Evolutionary conservation across 2,113 vertebrate species (phyloP), one percentile per base, ranked within the genome.

Genomic region (Dicentrarchus labrax): DNA sequence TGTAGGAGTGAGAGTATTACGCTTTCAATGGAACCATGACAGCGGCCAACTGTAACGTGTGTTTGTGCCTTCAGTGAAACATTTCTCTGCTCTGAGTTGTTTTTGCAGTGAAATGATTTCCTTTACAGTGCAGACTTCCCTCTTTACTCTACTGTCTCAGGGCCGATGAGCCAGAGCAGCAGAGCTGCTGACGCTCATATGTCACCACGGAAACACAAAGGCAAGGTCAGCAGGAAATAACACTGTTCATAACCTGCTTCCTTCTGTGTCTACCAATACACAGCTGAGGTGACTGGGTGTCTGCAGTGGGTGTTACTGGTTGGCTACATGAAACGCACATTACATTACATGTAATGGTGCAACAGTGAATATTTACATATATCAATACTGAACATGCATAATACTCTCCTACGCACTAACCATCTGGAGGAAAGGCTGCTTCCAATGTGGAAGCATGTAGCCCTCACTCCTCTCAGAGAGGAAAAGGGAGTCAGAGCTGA

Each of bases 21-120:
- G 2, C 17, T n/a, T 12, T 47, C 22, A 22, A 4, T 4, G 59
- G 54, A 72, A 72, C 54, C 71, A 7, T 12, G 38, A 72, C 54
- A 30, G 41, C 54, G 47, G 41, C n/a, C 61, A n/a, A 6, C 61
- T 41, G 61, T 10, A 19, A 19, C 21, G 22, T 47, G 12, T 47
- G 9, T 72, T 43, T 43, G 9, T 70, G 67, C 69, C 69, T 56
- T 38, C 38, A 17, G 30, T 70, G 48, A 39, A 53, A 53, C 30
- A 39, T 39, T n/a, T 72, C 54, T 60, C 24, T n/a, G 22, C 43
- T 36, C 22, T 2, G 41, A 73, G 22, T 60, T 60, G 71, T 60
- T 73, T 38, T 45, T 60, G 24, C 43, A 30, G 22, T 36, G 48
- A 48, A 73, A 38, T 48, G 41, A 61, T 73, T 73, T 61, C 24